Evolutionary conservation across 2,113 vertebrate genomes (phyloP).

Genomic region (Prunella himalayana): DNA sequence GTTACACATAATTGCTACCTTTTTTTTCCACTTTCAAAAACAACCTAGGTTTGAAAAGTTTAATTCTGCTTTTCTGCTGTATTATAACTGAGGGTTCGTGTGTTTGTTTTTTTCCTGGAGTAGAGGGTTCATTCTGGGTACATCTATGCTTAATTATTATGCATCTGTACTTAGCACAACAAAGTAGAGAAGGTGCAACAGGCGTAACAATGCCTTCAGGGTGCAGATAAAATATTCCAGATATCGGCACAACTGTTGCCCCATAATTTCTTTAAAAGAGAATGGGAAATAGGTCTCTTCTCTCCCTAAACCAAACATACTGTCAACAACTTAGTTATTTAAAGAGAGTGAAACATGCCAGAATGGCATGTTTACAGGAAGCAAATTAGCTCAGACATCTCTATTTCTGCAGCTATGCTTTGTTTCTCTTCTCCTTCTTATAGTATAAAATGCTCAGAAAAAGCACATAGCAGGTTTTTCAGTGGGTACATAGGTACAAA

Average conservation of each 20-base stretch:
- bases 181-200: conserved; percentile 1
- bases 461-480: background rate
- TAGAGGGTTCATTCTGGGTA: background rate
- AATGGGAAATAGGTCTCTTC: background rate
- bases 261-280: conserved; percentile 16
- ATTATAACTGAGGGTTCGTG: background rate
- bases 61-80: background rate
- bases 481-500: background rate
- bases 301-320: background rate
- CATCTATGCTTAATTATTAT: background rate
- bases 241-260: background rate
- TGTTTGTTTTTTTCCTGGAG: background rate
- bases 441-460: background rate
- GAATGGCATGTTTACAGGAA: conserved; percentile 1
- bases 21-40: background rate
- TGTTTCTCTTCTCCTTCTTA: background rate
- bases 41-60: background rate
- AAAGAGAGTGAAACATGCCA: conserved; percentile 26
- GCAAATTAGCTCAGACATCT: background rate
- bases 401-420: background rate
- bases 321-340: background rate
- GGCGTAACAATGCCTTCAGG: background rate
- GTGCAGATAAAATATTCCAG: background rate
- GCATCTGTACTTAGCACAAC: background rate
- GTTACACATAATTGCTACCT: background rate